phyloP scores from a whole-genome alignment of 1,140 invertebrate genomes.

The Drosophila nikananu region DNA sequence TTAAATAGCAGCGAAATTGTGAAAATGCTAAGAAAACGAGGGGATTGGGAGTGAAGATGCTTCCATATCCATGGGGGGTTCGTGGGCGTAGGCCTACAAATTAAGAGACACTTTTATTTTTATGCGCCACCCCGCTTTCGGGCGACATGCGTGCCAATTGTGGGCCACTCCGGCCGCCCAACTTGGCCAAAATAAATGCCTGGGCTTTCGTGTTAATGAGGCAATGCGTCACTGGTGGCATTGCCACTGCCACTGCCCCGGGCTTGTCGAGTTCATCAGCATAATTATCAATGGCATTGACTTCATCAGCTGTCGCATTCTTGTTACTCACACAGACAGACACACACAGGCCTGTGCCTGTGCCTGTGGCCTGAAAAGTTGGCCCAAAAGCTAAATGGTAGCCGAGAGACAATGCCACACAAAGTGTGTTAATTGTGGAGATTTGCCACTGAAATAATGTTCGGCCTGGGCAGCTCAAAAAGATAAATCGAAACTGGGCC shows the following conservation, averaged over 20 bases:
- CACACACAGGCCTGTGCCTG: too few relatives aligned
- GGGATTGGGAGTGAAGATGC: neutral
- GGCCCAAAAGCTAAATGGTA: slow-evolving; percentile 3
- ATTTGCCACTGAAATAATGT: slow-evolving; percentile 73
- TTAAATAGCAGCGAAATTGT: slow-evolving; percentile 37
- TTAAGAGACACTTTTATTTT: slow-evolving; percentile 74
- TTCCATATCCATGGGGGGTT: neutral
- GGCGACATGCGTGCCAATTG: slow-evolving; percentile 73
- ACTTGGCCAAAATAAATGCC: slow-evolving; percentile 56
- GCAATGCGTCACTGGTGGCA: slow-evolving; percentile 66
- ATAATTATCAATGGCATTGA: slow-evolving; percentile 79
- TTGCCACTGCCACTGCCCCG: neutral
- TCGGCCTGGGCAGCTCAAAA: slow-evolving; percentile 64
- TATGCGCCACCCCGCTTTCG: slow-evolving; percentile 22
- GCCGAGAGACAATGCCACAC: slow-evolving; percentile 58
- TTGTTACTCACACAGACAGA: slow-evolving; percentile 18
- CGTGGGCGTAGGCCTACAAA: slow-evolving; percentile 47
- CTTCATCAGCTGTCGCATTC: slow-evolving; percentile 74
- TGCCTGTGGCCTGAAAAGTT: slow-evolving; percentile 10
- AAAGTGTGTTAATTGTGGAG: slow-evolving; percentile 80
- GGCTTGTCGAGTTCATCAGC: slow-evolving; percentile 74
- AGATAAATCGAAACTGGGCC: slow-evolving; percentile 70
- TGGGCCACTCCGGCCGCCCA: neutral
- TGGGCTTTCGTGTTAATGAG: slow-evolving; percentile 76
- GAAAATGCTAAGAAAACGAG: slow-evolving; percentile 12